phyloP scores from a whole-genome alignment of 1,140 invertebrate species.

The Bacillus rossius region DNA sequence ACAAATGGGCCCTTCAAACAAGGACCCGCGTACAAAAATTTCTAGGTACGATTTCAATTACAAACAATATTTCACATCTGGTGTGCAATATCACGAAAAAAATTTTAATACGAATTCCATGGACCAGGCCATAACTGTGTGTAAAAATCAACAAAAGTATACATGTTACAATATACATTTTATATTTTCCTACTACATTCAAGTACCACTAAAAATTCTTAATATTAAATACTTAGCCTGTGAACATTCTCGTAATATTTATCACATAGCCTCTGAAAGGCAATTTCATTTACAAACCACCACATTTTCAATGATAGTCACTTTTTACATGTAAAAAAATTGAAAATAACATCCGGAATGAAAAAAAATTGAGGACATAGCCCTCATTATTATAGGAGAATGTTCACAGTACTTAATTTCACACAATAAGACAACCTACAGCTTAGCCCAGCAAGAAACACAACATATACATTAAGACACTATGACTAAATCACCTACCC shows the following conservation, averaged over 20 bases:
- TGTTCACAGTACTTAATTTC: slow-evolving; percentile 1
- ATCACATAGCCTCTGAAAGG: background rate
- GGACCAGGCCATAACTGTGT: slow-evolving; percentile 15
- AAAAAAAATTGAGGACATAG: slow-evolving; percentile 6
- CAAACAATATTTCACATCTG: slow-evolving; percentile 1
- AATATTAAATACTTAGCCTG: background rate
- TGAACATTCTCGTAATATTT: slow-evolving; percentile 3
- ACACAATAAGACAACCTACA: too few species aligned
- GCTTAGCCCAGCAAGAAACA: too few species aligned
- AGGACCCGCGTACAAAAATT: background rate
- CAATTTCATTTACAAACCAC: background rate
- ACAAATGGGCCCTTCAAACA: background rate
- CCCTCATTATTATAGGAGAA: slow-evolving; percentile 4
- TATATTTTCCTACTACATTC: slow-evolving; percentile 1
- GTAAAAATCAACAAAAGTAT: slow-evolving; percentile 1
- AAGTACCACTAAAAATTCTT: slow-evolving; percentile 4
- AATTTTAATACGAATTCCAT: slow-evolving; percentile 15
- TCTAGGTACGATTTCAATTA: background rate
- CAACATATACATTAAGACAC: too few species aligned
- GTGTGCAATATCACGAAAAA: slow-evolving; percentile 8
- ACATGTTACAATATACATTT: slow-evolving; percentile 3
- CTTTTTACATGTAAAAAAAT: background rate
- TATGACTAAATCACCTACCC: too few species aligned
- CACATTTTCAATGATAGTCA: background rate
- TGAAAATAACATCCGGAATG: background rate